These are phyloP conservation scores for Papilio polyxenes DNA, from an alignment of 1,140 invertebrate genomes.

Conservation along the genomic window DNA sequence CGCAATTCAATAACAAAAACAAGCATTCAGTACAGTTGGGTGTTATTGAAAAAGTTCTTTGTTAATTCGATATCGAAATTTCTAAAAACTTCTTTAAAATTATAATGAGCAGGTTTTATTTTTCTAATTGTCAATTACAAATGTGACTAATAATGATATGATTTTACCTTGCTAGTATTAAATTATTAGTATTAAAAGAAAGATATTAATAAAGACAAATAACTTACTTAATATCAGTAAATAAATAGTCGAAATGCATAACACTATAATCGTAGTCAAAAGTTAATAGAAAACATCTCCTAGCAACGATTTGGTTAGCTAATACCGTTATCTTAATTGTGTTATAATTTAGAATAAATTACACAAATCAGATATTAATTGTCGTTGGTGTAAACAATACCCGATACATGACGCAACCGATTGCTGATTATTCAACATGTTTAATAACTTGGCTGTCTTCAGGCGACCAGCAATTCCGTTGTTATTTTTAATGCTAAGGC, in stretches of 20 bases:
- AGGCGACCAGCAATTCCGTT: slow-evolving; percentile 11
- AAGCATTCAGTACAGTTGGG: slow-evolving; percentile 31
- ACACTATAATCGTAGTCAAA: no score
- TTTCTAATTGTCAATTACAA: not conserved
- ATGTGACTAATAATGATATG: no score
- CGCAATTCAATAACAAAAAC: slow-evolving; percentile 53
- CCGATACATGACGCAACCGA: slow-evolving; percentile 1
- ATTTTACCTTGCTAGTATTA: no score
- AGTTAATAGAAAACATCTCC: not conserved
- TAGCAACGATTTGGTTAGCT: not conserved
- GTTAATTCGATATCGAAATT: not conserved
- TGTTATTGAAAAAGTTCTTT: slow-evolving; percentile 28
- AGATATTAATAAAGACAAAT: no score
- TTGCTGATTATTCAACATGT: slow-evolving; percentile 27
- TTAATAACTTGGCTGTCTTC: slow-evolving; percentile 29
- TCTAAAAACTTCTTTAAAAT: not conserved
- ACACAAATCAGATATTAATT: not conserved
- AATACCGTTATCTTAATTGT: slow-evolving; percentile 2
- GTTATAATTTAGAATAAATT: slow-evolving; percentile 7
- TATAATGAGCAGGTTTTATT: not conserved
- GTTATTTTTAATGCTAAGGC: slow-evolving; percentile 13
- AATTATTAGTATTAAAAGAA: no score
- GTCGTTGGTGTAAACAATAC: not conserved
- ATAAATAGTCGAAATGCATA: no score
- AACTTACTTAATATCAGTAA: no score